A percentile compares a stretch with the other conserved stretches of the same genome.
phyloP scores from a whole-genome alignment of 35 echinoderm and acorn worm genomes.

The Apostichopus japonicus region DNA sequence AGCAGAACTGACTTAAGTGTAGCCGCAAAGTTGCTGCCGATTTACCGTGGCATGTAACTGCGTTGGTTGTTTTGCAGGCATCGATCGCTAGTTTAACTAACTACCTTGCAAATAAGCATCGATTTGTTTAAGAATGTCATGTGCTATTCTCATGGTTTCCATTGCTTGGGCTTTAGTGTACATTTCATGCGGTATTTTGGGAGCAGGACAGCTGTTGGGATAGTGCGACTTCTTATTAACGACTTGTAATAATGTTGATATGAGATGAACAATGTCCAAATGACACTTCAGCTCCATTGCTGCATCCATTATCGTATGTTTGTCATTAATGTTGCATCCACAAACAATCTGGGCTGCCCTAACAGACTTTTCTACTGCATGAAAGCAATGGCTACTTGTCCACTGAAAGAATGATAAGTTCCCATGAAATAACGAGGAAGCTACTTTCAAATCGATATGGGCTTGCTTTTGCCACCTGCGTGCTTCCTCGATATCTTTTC shows the following conservation, averaged over 20 bases:
- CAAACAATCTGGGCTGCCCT: constrained; percentile 14
- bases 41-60: too few relatives aligned
- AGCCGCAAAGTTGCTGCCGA: too few relatives aligned
- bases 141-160: background rate
- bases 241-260: background rate
- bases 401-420: constrained; percentile 6
- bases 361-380: background rate
- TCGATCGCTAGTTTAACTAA: background rate
- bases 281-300: background rate
- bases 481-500: constrained; percentile 1
- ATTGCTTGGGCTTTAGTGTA: background rate
- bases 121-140: background rate
- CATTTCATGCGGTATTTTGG: background rate
- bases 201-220: background rate
- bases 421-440: background rate
- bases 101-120: background rate
- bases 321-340: background rate
- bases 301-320: background rate
- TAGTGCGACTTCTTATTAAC: background rate
- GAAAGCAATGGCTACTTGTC: background rate
- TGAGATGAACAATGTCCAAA: background rate
- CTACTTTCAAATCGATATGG: background rate
- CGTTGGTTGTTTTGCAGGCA: too few relatives aligned
- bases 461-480: constrained; percentile 23
- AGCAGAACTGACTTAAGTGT: too few relatives aligned